Evolutionary conservation across 2,113 vertebrate genomes (phyloP), one percentile per base, ranked within the genome.

Genomic region (Pica pica): DNA sequence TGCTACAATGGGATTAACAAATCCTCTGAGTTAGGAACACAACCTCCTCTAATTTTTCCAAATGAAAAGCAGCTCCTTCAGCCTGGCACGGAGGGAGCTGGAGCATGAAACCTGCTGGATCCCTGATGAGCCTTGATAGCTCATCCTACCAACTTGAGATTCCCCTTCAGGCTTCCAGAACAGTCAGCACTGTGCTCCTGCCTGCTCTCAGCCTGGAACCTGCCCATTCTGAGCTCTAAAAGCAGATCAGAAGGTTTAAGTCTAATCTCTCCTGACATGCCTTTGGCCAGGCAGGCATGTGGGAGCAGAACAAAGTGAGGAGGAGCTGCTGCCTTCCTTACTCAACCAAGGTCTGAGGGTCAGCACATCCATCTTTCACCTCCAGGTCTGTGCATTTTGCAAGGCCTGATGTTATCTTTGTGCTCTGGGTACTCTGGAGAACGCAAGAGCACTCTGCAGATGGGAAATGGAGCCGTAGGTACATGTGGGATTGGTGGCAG

Each of bases 231-330:
- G 82, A 42, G 74, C 75, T 94, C 92, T 64, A 53, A 79, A 59
- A 94, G 50, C 93, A 90, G 57, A 93, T 95, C 94, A 95, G 44
- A 39, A 73, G 61, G 39, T 90, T 81, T 81, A 44, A 84, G 10
- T 16, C 69, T 95, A 93, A 96, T 95, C 70, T 55, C 44, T 30
- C 83, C 83, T 94, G 97, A 94, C 93, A 3, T 44, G 82, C 85
- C 83, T 94, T 68, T 61, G 88, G 76, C 87, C 74, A 84, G 53
- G 49, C 55, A 83, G 83, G 33, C 60, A 2, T 53, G 1, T 10
- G 53, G 77, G 35, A 89, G 69, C 85, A 74, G 70, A 80, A 42
- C 14, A 30, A 83, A 83, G 39, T 2, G 61, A 70, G 65, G 19
- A 55, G 78, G 52, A 69, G 73, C 82, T 37, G 39, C 7, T 80